Base-by-base conservation (phyloP, 2,113 vertebrate genomes). In the Neolamprologus toae region DNA sequence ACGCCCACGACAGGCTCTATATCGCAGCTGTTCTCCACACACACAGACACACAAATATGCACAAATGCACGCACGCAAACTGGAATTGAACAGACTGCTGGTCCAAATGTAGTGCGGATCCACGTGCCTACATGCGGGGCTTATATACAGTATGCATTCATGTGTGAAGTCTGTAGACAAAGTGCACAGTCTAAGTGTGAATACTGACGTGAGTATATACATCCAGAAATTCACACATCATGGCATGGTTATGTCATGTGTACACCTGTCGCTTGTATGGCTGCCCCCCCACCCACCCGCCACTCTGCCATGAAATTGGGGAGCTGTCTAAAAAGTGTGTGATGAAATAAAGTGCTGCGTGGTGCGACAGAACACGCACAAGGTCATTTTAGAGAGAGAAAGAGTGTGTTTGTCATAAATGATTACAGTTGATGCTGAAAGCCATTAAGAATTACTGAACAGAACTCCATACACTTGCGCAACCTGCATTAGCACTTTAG, bases 21-120 rank as follows among this genome's bases (percentile, higher is more conserved):
- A 92, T 83, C 89, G 90, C 96, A 97, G 96, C 96, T 96, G 96
- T 95, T 96, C 93, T 83, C 89, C 59, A 83, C 26, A 37, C 86
- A 85, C 84, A 81, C 79, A 84, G 82, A 80, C n/a, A 79, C 37
- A 40, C 35, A 26, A 63, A 53, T 78, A 78, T 51, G 17, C 73
- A 78, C 26, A 33, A 78, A 51, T 78, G 57, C 79, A 81, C 6
- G 66, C 42, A 86, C 55, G 35, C 53, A 85, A 49, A 92, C 86
- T 86, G 80, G 78, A 84, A 71, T 89, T 54, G 79, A 82, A 90
- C 79, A 87, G 66, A 78, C 85, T 88, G 90, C 85, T 92, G 90
- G 87, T 93, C 76, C 84, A 89, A 90, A 91, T 31, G 68, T 40
- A 80, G 31, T 17, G 31, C 83, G 82, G 54, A 79, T 80, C 57